Percentiles rank a stretch among this genome's conserved stretches.
These are phyloP conservation scores for Diplazon laetatorius DNA, from an alignment of 2,888 invertebrate species.

Conservation along the genomic window DNA sequence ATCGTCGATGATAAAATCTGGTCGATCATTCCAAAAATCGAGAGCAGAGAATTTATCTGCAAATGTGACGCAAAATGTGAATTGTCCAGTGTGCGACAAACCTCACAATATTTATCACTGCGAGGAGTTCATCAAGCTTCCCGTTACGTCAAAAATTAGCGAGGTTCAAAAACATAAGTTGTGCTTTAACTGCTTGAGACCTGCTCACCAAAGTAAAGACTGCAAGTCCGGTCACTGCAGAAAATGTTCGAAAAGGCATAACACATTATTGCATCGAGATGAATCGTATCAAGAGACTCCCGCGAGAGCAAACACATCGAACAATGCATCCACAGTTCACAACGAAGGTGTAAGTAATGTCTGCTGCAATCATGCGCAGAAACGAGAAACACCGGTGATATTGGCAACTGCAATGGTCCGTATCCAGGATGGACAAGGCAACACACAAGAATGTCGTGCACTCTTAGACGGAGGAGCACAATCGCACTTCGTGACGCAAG, in stretches of 20 bases:
- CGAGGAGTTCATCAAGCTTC: conserved; percentile 9
- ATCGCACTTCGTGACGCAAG: conserved; percentile 27
- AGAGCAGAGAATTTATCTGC: conserved; percentile 4
- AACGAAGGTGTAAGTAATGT: background rate
- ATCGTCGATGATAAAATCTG: background rate
- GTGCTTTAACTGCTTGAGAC: conserved; percentile 33
- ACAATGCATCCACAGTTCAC: background rate
- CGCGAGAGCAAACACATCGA: background rate
- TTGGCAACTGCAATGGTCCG: conserved; percentile 2
- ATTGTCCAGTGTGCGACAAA: conserved; percentile 12
- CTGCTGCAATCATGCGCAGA: conserved; percentile 7
- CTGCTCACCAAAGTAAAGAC: conserved; percentile 25
- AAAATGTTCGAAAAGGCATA: conserved; percentile 25
- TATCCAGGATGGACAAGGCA: background rate
- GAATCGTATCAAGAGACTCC: conserved; percentile 5
- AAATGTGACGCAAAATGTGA: conserved; percentile 13
- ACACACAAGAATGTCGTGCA: background rate
- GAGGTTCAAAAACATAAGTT: conserved; percentile 1
- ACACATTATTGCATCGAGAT: conserved; percentile 10
- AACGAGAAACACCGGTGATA: conserved; percentile 3
- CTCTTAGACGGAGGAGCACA: conserved; percentile 25
- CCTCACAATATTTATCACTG: conserved; percentile 33
- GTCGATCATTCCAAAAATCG: conserved; percentile 7
- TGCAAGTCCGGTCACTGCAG: conserved; percentile 24
- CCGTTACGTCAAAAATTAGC: conserved; percentile 7